Evolutionary conservation across 2,797 vertebrate genomes (phyloP).

Genomic region (Danio aesculapii): DNA sequence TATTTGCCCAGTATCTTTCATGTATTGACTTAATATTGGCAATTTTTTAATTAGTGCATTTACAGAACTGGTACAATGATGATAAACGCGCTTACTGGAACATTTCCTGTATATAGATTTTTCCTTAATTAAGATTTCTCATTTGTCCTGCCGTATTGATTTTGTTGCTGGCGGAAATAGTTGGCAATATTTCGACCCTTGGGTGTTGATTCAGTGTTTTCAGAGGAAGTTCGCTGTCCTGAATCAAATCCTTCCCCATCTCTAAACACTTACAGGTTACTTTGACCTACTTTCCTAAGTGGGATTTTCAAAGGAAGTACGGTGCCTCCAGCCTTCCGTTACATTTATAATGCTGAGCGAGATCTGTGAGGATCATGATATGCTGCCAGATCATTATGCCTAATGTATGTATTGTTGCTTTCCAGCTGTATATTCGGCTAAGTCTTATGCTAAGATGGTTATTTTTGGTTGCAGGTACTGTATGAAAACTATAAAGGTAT

Average conservation of each 20-base stretch:
- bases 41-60: background rate
- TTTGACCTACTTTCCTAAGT: conserved; percentile 49
- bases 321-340: conserved; percentile 30
- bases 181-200: conserved; percentile 12
- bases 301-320: conserved; percentile 43
- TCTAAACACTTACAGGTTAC: conserved; percentile 32
- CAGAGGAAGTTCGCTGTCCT: conserved; percentile 1
- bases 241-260: conserved; percentile 32
- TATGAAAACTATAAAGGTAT: no score
- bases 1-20: background rate
- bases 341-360: conserved; percentile 39
- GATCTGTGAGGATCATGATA: conserved; percentile 16
- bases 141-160: conserved; percentile 2
- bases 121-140: conserved; percentile 9
- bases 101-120: conserved; percentile 11
- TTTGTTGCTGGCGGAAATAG: background rate
- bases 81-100: background rate
- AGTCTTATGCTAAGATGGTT: background rate
- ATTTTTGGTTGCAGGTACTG: no score
- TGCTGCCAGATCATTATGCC: background rate
- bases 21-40: background rate
- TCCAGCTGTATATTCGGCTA: background rate
- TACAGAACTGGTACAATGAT: background rate
- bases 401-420: conserved; percentile 24
- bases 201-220: conserved; percentile 38